Evolutionary conservation across 2,113 vertebrate species (phyloP), one percentile per base, ranked within the genome.

Genomic region (Archilochus colubris): DNA sequence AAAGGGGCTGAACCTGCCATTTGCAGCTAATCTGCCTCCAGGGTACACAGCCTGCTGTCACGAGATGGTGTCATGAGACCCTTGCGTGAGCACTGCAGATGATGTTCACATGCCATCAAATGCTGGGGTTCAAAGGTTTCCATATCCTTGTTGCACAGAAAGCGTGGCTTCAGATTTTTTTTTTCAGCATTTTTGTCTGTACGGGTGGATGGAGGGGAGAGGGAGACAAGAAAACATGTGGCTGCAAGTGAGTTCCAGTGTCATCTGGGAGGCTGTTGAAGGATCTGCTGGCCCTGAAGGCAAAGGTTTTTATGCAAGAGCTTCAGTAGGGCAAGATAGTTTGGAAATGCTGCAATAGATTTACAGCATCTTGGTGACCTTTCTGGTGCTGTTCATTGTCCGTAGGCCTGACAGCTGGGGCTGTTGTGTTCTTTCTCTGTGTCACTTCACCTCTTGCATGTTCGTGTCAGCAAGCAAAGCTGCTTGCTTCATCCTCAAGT

Each of bases 301-400:
- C 64, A 88, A 28, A 61, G 66, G 17, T 7, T 87, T 77, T 64
- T 38, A 7, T 92, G 79, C 66, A 68, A 69, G 84, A 87, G 27
- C 33, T 93, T 92, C 55, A 40, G 78, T 19, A 75, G 27, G 24
- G 59, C 62, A 61, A 63, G 78, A 63, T 12, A 69, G 67, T 58
- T n/a, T 80, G 75, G 74, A 91, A 82, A 51, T 43, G 69, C 54
- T 76, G 73, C 36, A 46, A 14, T 36, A 66, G 58, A 54, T 94
- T 92, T 94, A 61, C 64, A 84, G 54, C 10, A 7, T 48, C 36
- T 88, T 80, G 7, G 36, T 94, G 91, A 97, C 94, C 83, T 97
- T 95, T 96, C 44, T 59, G 72, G 88, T 90, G 61, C 44, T 75
- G 53, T 55, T 44, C 23, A 2, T 31, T 86, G 79, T 78, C 87